phyloP scores from a whole-genome alignment of 2,113 vertebrate species.

The Petaurus breviceps region DNA sequence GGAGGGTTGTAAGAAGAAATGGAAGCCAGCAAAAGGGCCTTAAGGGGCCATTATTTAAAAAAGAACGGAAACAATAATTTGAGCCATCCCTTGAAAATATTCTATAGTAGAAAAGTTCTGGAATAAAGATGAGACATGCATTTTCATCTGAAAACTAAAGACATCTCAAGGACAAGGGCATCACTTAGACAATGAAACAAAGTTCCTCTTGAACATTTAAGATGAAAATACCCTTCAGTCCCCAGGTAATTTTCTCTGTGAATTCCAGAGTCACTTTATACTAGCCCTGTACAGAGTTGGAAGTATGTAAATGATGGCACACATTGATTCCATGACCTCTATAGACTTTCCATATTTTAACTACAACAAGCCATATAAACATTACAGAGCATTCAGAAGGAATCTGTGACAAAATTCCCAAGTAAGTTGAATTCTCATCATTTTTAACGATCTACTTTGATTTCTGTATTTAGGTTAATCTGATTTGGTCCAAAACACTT shows the following conservation, averaged over 20 bases:
- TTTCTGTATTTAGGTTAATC: conserved; percentile 14
- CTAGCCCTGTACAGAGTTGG: not conserved
- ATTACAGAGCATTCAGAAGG: not conserved
- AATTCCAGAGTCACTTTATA: conserved; percentile 20
- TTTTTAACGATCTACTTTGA: not conserved
- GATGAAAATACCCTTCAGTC: conserved; percentile 22
- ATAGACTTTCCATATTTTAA: not conserved
- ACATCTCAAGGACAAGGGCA: conserved; percentile 8
- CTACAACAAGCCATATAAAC: not conserved
- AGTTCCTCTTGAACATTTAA: conserved; percentile 17
- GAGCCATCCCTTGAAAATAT: conserved; percentile 33
- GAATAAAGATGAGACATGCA: conserved; percentile 16
- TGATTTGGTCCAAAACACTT: conserved; percentile 21
- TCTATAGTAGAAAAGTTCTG: conserved; percentile 11
- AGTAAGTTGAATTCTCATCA: not conserved
- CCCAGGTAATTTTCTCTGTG: not conserved
- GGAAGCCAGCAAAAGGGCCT: not conserved
- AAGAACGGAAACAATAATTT: not conserved
- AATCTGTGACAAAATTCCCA: conserved; percentile 38
- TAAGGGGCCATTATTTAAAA: not conserved
- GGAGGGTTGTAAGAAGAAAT: not conserved
- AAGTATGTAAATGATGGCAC: conserved; percentile 30
- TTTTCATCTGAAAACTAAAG: conserved; percentile 2
- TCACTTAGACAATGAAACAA: not conserved
- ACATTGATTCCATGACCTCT: not conserved